Evolutionary conservation across 2,888 invertebrate genomes (phyloP), one percentile per base, ranked within the genome.

Genomic region (Heliconius aoede): DNA sequence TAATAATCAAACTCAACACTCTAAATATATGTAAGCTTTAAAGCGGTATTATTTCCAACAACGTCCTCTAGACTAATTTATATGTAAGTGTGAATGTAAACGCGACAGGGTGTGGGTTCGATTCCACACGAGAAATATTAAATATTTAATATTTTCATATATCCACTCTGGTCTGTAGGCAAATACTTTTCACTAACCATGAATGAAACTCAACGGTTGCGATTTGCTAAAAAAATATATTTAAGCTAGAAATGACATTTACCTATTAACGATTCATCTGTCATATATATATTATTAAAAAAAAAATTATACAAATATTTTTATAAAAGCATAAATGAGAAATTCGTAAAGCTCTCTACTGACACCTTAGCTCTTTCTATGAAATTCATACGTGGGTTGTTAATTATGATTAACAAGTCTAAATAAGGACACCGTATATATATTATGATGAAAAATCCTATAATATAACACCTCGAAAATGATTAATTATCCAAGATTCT

Each of bases 391-490:
- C n/a, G 32, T 36, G 32, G 13, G 62, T n/a, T 30, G 30, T 62
- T 32, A 30, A n/a, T n/a, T 13, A 15, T 65, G 24, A 65, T 36
- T 65, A 65, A 24, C 65, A 65, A 36, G n/a, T 24, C 65, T 36
- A 36, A 36, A 65, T 36, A 36, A 36, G 65, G 65, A 65, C 24
- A 8, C n/a, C 9, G 65, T 65, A 65, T n/a, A 30, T 55, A 51
- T 30, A 69, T 69, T 30, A 55, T 30, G 28, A 69, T 55, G 30
- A 13, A 55, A 36, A 58, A 24, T 40, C 36, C 11, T 40, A 72
- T 60, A 18, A 72, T 60, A 40, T 60, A 72, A 40, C 60, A 72
- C 72, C 60, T 36, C 5, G 40, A 60, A 72, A 72, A 36, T 72
- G 72, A 72, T 72, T 72, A 72, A 72, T 58, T 26, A 72, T 36